Percentiles rank a stretch among this genome's conserved stretches.
These are phyloP conservation scores for Struthio camelus DNA, from an alignment of 2,113 vertebrate genomes.

Conservation along the genomic window DNA sequence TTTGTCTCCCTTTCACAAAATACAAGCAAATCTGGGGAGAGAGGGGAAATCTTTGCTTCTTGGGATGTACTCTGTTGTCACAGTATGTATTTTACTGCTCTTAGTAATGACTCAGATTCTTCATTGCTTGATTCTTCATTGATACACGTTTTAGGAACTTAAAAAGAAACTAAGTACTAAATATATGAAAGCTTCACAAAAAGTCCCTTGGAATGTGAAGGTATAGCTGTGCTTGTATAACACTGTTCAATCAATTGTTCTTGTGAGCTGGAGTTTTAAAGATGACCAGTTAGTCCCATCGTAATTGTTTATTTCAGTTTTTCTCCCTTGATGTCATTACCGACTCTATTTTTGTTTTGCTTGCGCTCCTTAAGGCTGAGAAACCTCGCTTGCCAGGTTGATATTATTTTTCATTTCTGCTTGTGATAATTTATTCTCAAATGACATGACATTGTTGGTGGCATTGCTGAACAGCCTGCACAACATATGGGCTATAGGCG, in stretches of 20 bases:
- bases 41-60: not conserved
- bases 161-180: not conserved
- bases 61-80: not conserved
- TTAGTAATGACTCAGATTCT: not conserved
- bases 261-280: not conserved
- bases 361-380: not conserved
- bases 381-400: not conserved
- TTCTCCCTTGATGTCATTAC: not conserved
- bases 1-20: not conserved
- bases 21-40: not conserved
- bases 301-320: not conserved
- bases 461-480: not conserved
- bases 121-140: not conserved
- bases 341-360: not conserved
- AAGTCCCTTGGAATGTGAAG: not conserved
- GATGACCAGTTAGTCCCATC: not conserved
- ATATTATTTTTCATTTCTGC: not conserved
- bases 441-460: not conserved
- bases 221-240: not conserved
- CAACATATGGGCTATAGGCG: not conserved
- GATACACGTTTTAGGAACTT: not conserved
- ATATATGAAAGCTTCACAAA: not conserved
- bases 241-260: not conserved
- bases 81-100: not conserved
- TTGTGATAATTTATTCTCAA: not conserved